Evolutionary conservation across 2,888 invertebrate genomes (phyloP), one percentile per base, ranked within the genome.

Genomic region (Lymantria monacha): DNA sequence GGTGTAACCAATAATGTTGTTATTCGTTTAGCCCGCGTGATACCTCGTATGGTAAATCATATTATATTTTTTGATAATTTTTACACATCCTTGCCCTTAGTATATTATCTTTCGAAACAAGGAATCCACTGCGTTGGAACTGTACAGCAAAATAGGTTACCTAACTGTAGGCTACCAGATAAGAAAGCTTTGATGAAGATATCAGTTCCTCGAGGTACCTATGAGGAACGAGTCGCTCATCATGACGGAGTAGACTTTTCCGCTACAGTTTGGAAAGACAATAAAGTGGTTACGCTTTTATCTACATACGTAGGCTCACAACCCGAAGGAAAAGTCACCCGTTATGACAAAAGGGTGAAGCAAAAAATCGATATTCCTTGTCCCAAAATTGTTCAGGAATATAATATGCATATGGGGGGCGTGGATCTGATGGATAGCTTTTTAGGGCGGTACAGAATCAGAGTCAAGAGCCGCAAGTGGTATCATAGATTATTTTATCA

Each of bases 81-180:
- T 41, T 47, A 51, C 14, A 44, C 51, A 13, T 47, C 51, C 31
- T 43, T 46, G 38, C 51, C 46, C 13, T 43, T 51, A 44, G 38
- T 46, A 38, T 46, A 47, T 36, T 30, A 10, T 11, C 33, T 51
- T 5, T 38, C 46, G 10, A 51, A 46, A 13, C 13, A 40, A 40
- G 40, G 40, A 7, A 42, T 42, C 8, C 42, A 22, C 3, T 22
- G 7, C 14, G n/a, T 40, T 30, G 46, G 30, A 22, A 40, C 22
- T 36, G 22, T 30, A 22, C 40, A 31, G 30, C 59, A 30, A 58
- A 58, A 63, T 13, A 12, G 40, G 3, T 5, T 40, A 13, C 13
- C 13, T 13, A 40, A 40, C 7, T 46, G 47, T 37, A 63, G 62
- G 56, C 12, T 55, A 22, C 55, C 60, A 1, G 37, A 44, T 2